Conservation (phyloP, 1,140 invertebrate species). For the Orchestia grillus region DNA sequence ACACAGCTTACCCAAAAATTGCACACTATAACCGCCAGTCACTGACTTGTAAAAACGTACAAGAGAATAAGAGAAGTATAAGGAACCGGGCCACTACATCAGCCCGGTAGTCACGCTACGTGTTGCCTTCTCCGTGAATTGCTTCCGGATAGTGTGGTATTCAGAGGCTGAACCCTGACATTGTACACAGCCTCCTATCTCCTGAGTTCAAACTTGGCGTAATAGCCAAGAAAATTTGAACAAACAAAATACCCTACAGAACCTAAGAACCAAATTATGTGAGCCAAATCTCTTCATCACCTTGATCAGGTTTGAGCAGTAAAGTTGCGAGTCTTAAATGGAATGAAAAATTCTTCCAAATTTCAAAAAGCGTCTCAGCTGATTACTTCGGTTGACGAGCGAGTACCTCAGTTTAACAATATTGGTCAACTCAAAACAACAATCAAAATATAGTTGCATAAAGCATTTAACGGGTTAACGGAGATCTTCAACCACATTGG, state of each 20-base stretch:
- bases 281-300: neutral
- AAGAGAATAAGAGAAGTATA: slow-evolving; percentile 2
- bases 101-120: neutral
- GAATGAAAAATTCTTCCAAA: neutral
- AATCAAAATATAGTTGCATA: neutral
- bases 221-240: neutral
- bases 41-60: neutral
- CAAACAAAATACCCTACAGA: neutral
- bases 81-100: neutral
- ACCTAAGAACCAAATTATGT: neutral
- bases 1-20: slow-evolving; percentile 1
- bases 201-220: neutral
- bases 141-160: neutral
- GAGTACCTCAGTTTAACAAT: neutral
- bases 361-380: neutral
- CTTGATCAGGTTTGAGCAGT: neutral
- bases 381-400: neutral
- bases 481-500: neutral
- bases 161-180: neutral
- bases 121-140: neutral
- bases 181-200: neutral
- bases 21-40: slow-evolving; percentile 13
- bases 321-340: neutral
- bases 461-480: neutral
- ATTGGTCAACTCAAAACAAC: neutral